phyloP scores from a whole-genome alignment of 2,797 vertebrate genomes.

The Falco naumanni region DNA sequence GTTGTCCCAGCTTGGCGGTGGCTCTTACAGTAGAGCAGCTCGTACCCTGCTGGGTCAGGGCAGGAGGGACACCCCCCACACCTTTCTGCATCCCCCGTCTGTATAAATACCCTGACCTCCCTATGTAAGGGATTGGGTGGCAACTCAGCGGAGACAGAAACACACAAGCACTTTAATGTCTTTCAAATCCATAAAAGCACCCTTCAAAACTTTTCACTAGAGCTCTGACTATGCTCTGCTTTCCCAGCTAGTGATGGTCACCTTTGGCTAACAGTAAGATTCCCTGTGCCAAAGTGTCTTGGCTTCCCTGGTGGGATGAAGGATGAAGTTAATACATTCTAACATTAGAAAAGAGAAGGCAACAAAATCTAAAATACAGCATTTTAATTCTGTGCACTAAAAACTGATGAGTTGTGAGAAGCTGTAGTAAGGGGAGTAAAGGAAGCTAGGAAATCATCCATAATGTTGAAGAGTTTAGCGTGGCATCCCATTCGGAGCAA shows the following conservation, averaged over 20 bases:
- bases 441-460: slow-evolving; percentile 23
- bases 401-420: slow-evolving; percentile 14
- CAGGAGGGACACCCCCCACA: accelerated
- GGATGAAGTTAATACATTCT: slow-evolving; percentile 1
- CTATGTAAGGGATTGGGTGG: neutral
- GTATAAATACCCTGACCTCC: neutral
- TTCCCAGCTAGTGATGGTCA: neutral
- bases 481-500: neutral
- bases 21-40: neutral
- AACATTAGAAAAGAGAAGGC: neutral
- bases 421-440: neutral
- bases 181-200: neutral
- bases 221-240: neutral
- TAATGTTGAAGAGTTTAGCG: neutral
- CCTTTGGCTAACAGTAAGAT: neutral
- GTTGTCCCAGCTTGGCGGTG: neutral
- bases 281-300: neutral
- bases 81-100: neutral
- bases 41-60: neutral
- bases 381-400: neutral
- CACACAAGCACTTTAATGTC: neutral
- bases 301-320: neutral
- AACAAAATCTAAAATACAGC: neutral
- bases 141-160: neutral
- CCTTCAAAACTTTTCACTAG: neutral